A percentile compares a stretch with the other conserved stretches of the same genome.
These are phyloP conservation scores for Hippasteria phrygiana DNA, from an alignment of 53 echinoderm and acorn worm species.

Conservation along the genomic window DNA sequence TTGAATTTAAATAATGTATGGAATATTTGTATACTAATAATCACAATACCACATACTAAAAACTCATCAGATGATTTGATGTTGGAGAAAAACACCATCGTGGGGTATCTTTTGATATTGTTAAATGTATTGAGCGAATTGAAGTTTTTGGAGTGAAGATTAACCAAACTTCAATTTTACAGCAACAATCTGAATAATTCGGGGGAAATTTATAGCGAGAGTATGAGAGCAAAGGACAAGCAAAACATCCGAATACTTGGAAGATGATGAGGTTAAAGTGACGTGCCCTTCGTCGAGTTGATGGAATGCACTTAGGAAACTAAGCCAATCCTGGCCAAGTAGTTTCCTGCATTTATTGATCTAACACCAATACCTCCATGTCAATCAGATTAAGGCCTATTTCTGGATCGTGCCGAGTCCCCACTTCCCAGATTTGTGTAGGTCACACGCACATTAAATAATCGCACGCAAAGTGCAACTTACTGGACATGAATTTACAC, in stretches of 20 bases:
- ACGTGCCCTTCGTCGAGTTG: background rate
- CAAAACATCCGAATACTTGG: background rate
- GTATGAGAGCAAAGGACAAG: too few relatives aligned
- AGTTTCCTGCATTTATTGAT: constrained; percentile 50
- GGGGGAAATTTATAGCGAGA: too few relatives aligned
- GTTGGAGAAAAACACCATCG: too few relatives aligned
- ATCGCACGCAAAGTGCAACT: background rate
- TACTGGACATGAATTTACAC: background rate
- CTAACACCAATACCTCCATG: constrained; percentile 41
- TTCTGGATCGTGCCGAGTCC: background rate
- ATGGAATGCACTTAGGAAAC: constrained; percentile 30
- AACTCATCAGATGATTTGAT: too few relatives aligned
- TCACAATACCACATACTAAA: too few relatives aligned
- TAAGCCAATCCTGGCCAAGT: constrained; percentile 9
- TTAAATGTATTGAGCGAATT: too few relatives aligned
- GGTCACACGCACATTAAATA: background rate
- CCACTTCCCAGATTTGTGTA: background rate
- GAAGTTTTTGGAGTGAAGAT: too few relatives aligned
- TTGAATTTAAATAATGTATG: too few relatives aligned
- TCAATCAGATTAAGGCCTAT: constrained; percentile 56
- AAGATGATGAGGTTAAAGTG: background rate
- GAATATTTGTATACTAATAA: too few relatives aligned
- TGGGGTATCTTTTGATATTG: too few relatives aligned
- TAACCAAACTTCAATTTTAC: too few relatives aligned
- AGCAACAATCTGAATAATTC: too few relatives aligned